phyloP scores from a whole-genome alignment of 2,888 invertebrate genomes.

The Carterocephalus palaemon region DNA sequence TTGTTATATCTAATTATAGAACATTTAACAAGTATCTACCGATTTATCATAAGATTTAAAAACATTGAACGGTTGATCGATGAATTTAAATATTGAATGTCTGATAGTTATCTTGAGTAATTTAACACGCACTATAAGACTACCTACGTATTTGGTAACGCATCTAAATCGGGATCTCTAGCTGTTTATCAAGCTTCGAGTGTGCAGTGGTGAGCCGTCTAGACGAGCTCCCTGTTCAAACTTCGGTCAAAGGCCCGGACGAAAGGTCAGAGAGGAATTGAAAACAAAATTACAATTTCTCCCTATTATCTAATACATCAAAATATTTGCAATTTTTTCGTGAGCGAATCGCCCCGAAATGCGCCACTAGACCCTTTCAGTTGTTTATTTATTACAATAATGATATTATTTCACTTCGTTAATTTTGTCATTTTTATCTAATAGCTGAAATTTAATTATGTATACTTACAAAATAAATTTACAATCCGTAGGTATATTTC shows the following conservation, averaged over 20 bases:
- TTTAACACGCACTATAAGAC: constrained; percentile 19
- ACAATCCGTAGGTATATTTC: no score
- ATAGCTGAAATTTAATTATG: no score
- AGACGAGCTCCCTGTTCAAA: constrained; percentile 60
- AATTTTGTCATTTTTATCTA: background rate
- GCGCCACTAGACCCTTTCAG: background rate
- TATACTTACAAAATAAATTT: no score
- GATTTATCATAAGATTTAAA: no score
- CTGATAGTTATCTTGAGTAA: constrained; percentile 14
- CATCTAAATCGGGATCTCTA: constrained; percentile 36
- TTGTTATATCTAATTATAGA: no score
- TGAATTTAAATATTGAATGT: background rate
- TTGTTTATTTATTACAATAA: no score
- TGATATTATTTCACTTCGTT: background rate
- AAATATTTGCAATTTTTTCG: constrained; percentile 38
- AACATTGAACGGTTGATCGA: no score
- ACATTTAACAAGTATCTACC: no score
- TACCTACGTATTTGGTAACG: constrained; percentile 24
- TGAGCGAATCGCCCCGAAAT: constrained; percentile 6
- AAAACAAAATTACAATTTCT: constrained; percentile 58
- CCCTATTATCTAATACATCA: constrained; percentile 32
- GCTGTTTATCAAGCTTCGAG: constrained; percentile 42
- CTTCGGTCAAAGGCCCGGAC: constrained; percentile 66
- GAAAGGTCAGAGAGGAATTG: constrained; percentile 65
- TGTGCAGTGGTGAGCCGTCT: constrained; percentile 55